These are phyloP conservation scores for Orientallactaga sibirica DNA, from an alignment of 2,797 vertebrate genomes.

Conservation along the genomic window DNA sequence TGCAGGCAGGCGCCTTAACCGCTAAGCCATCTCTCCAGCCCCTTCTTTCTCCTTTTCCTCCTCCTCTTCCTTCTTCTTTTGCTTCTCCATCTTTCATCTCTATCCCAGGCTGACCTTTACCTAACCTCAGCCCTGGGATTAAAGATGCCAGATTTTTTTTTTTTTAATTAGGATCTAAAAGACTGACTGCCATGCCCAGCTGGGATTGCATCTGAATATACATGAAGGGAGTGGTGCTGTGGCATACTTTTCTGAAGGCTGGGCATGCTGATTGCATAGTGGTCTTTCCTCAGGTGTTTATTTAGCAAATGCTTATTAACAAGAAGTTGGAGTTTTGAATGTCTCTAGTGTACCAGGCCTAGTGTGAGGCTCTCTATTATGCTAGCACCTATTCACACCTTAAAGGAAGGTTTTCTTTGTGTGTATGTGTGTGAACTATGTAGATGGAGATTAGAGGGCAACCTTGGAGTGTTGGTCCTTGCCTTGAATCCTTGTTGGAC, in stretches of 20 bases:
- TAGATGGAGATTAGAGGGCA: too few relatives aligned
- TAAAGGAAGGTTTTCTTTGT: background rate
- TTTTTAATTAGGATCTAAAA: background rate
- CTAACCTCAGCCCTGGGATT: too few relatives aligned
- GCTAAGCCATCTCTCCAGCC: too few relatives aligned
- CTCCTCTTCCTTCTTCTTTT: too few relatives aligned
- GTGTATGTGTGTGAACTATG: too few relatives aligned
- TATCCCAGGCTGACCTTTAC: too few relatives aligned
- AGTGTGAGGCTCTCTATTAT: background rate
- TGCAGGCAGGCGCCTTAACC: too few relatives aligned
- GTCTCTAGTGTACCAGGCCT: background rate
- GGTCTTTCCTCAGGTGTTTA: background rate
- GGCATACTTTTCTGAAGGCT: fast-evolving
- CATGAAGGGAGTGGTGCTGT: background rate
- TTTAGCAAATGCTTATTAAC: background rate
- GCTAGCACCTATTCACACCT: background rate
- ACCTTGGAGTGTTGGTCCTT: too few relatives aligned
- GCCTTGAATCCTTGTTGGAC: too few relatives aligned
- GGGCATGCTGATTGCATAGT: fast-evolving
- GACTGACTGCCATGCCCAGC: too few relatives aligned
- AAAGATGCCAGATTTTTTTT: background rate
- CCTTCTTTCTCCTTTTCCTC: too few relatives aligned
- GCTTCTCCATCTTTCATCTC: too few relatives aligned
- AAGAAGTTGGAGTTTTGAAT: background rate
- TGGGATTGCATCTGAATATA: background rate